Conservation (phyloP, 1,140 invertebrate species). For the Danaus plexippus region DNA sequence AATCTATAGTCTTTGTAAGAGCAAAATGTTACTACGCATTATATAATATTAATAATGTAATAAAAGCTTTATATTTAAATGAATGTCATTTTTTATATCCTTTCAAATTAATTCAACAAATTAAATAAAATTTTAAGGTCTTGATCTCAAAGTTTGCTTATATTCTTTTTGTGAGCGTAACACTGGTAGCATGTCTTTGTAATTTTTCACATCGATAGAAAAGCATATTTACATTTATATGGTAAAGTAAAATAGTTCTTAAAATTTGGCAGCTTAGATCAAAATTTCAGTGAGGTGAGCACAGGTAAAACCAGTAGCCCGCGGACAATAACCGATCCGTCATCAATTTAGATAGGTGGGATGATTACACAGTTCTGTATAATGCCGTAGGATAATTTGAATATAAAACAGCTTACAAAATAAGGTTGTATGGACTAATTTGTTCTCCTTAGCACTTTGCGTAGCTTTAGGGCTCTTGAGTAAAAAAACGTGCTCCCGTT, state of each 20-base stretch:
- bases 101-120: slow-evolving; percentile 6
- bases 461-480: too few relatives aligned
- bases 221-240: not conserved
- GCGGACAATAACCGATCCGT: slow-evolving; percentile 63
- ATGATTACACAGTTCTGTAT: slow-evolving; percentile 49
- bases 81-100: not conserved
- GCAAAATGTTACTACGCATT: slow-evolving; percentile 14
- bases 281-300: slow-evolving; percentile 1
- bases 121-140: not conserved
- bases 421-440: slow-evolving; percentile 21
- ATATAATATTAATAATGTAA: not conserved
- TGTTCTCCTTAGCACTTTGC: slow-evolving; percentile 5
- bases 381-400: slow-evolving; percentile 53
- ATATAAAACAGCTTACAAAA: slow-evolving; percentile 26
- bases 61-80: not conserved
- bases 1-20: not conserved
- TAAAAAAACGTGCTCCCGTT: too few relatives aligned
- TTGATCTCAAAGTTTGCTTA: slow-evolving; percentile 6
- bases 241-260: slow-evolving; percentile 3
- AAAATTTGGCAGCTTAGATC: not conserved
- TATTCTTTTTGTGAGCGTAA: slow-evolving; percentile 19
- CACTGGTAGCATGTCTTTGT: slow-evolving; percentile 10
- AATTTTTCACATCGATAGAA: not conserved
- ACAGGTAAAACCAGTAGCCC: slow-evolving; percentile 55
- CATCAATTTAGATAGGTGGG: slow-evolving; percentile 53